These are phyloP conservation scores for Xenopus borealis DNA, from an alignment of 2,113 vertebrate genomes.

Conservation along the genomic window DNA sequence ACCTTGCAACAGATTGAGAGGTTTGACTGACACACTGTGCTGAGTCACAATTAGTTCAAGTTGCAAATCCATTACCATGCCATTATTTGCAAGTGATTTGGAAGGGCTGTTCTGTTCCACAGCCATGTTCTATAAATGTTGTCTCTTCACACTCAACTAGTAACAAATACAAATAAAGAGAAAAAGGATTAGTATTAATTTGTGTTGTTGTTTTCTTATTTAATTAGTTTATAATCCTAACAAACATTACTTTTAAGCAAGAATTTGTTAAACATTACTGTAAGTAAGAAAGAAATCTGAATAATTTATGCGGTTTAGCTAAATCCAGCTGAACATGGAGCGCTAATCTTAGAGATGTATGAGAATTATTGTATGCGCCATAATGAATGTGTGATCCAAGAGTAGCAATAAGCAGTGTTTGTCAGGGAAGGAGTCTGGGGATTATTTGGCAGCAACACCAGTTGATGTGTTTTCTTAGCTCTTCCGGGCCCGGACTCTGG, in stretches of 20 bases:
- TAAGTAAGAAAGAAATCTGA: constrained; percentile 19
- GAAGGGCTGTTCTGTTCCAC: constrained; percentile 33
- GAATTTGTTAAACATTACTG: constrained; percentile 31
- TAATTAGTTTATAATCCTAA: constrained; percentile 44
- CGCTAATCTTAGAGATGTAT: not conserved
- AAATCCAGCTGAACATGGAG: not conserved
- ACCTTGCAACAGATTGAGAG: constrained; percentile 75
- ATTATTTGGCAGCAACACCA: too few relatives aligned
- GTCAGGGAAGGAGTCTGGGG: too few relatives aligned
- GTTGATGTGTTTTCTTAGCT: too few relatives aligned
- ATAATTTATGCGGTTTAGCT: constrained; percentile 28
- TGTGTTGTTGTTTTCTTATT: constrained; percentile 8
- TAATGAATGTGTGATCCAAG: not conserved
- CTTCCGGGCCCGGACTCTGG: too few relatives aligned
- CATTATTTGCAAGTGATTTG: constrained; percentile 49
- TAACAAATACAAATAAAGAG: constrained; percentile 48
- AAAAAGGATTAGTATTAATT: constrained; percentile 44
- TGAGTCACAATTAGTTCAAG: constrained; percentile 78
- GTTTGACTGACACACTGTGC: constrained; percentile 75
- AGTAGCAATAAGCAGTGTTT: not conserved
- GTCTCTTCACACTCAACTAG: constrained; percentile 49
- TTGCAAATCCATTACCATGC: constrained; percentile 76
- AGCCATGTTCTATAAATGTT: constrained; percentile 45
- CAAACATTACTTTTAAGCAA: constrained; percentile 23
- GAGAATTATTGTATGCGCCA: not conserved